Percentiles rank a stretch among this genome's conserved stretches.
Evolutionary conservation across 2,888 invertebrate genomes (phyloP).

Genomic region (Dryomyza anilis): DNA sequence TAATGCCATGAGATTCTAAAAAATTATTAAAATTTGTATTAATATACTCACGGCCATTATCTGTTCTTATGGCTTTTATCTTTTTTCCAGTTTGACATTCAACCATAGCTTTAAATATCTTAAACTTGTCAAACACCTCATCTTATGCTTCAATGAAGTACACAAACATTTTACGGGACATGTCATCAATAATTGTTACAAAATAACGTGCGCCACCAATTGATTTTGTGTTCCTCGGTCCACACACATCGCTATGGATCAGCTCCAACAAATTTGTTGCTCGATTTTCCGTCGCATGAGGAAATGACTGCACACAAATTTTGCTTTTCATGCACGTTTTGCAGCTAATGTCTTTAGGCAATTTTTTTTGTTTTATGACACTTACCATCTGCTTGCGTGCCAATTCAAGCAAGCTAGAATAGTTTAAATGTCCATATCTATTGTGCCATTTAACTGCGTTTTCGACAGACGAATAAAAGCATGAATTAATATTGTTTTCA

Average conservation of each 20-base stretch:
- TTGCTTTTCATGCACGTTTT: background rate
- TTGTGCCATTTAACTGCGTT: conserved; percentile 2
- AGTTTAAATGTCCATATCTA: background rate
- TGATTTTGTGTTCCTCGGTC: conserved; percentile 11
- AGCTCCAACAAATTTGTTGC: background rate
- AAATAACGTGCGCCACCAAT: conserved; percentile 1
- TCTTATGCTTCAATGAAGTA: background rate
- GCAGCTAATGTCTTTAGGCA: conserved; percentile 2
- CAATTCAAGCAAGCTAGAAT: background rate
- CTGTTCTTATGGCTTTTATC: conserved; percentile 21
- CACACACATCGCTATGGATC: conserved; percentile 25
- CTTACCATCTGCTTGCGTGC: background rate
- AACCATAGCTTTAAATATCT: conserved; percentile 6
- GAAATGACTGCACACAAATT: no score
- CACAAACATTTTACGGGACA: conserved; percentile 3
- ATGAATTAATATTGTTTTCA: no score
- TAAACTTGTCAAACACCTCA: conserved; percentile 14
- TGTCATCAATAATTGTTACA: conserved; percentile 6
- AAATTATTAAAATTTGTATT: conserved; percentile 27
- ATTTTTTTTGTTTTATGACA: no score
- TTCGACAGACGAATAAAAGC: no score
- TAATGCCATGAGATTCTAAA: conserved; percentile 31
- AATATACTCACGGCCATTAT: conserved; percentile 12
- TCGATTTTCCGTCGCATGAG: background rate
- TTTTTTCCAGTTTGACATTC: conserved; percentile 9